A percentile compares a stretch with the other conserved stretches of the same genome.
These are phyloP conservation scores for Hylaeus volcanicus DNA, from an alignment of 1,140 invertebrate genomes.

Conservation along the genomic window DNA sequence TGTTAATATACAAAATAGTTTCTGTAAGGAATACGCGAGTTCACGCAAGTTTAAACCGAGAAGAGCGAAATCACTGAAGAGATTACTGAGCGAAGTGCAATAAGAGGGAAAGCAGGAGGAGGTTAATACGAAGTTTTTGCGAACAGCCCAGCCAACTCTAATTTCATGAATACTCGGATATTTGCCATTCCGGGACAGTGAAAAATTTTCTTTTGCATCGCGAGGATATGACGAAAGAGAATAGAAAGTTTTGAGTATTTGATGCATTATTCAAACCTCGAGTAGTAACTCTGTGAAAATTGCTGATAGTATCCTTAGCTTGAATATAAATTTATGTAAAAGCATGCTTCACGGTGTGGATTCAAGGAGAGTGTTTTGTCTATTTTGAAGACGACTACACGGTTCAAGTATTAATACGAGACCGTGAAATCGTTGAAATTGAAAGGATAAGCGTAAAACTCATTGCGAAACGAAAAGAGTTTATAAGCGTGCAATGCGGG, in stretches of 20 bases:
- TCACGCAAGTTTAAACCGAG: neutral
- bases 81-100: neutral
- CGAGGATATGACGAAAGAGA: neutral
- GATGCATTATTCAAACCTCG: neutral
- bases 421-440: constrained; percentile 33
- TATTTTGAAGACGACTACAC: too few relatives aligned
- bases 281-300: neutral
- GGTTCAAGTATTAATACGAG: neutral
- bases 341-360: neutral
- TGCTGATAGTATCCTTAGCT: neutral
- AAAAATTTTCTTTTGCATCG: neutral
- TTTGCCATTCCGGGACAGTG: neutral
- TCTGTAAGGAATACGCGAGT: neutral
- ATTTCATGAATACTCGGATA: neutral
- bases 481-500: constrained; percentile 41
- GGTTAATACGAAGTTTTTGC: neutral
- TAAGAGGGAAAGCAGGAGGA: neutral
- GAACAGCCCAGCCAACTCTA: neutral
- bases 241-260: constrained; percentile 2
- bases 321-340: neutral
- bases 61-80: neutral
- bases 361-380: neutral
- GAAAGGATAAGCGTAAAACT: constrained; percentile 31
- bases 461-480: constrained; percentile 43
- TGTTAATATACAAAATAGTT: too few relatives aligned